Evolutionary conservation across 2,113 vertebrate genomes (phyloP).

Genomic region (pig (Sus scrofa)): T2T-Sscrofa CM000816.6:70028001-70028500

Average conservation of each 20-base stretch:
- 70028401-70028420: too few relatives aligned
- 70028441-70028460: too few relatives aligned
- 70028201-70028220: not conserved
- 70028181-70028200: not conserved
- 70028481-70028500: not conserved
- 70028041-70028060: not conserved
- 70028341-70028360: too few relatives aligned
- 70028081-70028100: not conserved
- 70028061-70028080: not conserved
- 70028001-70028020: rapidly evolving
- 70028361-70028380: too few relatives aligned
- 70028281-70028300: too few relatives aligned
- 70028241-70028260: too few relatives aligned
- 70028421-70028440: too few relatives aligned
- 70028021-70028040: not conserved
- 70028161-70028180: not conserved
- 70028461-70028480: not conserved
- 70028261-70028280: too few relatives aligned
- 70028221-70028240: not conserved
- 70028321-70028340: too few relatives aligned
- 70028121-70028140: not conserved
- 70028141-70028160: not conserved
- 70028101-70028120: not conserved
- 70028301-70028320: too few relatives aligned
- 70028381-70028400: too few relatives aligned